These are phyloP conservation scores for Campoplex capitator DNA, from an alignment of 2,888 invertebrate species.

Conservation along the genomic window DNA sequence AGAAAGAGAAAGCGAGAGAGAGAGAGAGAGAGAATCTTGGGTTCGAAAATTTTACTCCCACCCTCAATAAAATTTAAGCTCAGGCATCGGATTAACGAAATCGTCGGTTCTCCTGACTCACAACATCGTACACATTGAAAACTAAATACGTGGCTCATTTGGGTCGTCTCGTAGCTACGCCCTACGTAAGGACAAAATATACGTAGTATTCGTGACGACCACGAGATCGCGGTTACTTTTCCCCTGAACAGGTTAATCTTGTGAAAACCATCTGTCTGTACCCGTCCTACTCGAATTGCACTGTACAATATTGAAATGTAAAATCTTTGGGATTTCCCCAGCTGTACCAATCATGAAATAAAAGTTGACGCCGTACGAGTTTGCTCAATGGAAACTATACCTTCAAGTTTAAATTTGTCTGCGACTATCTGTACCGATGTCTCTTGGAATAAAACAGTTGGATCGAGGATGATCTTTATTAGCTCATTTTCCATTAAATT, in stretches of 20 bases:
- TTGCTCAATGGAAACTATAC: not conserved
- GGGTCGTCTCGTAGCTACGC: constrained; percentile 14
- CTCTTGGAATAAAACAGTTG: not conserved
- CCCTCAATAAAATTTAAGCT: constrained; percentile 29
- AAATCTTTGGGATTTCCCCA: constrained; percentile 21
- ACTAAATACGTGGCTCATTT: constrained; percentile 32
- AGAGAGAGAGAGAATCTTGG: not conserved
- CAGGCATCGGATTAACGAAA: constrained; percentile 32
- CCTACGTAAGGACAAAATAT: constrained; percentile 21
- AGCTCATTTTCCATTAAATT: constrained; percentile 26
- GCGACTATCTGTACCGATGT: not conserved
- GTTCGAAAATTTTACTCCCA: constrained; percentile 6
- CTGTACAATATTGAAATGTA: not conserved
- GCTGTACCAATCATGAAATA: not conserved
- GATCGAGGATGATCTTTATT: constrained; percentile 38
- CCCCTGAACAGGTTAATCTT: constrained; percentile 27
- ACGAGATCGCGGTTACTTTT: not conserved
- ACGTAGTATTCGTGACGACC: not conserved
- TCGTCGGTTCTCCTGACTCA: constrained; percentile 29
- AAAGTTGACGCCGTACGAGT: constrained; percentile 6
- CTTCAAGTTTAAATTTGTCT: not conserved
- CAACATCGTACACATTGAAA: constrained; percentile 5
- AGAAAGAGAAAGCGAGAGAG: not conserved
- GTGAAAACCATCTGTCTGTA: constrained; percentile 6
- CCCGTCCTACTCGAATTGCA: not conserved